Conservation (phyloP, 2,888 invertebrate genomes). For the Harpalus rufipes region DNA sequence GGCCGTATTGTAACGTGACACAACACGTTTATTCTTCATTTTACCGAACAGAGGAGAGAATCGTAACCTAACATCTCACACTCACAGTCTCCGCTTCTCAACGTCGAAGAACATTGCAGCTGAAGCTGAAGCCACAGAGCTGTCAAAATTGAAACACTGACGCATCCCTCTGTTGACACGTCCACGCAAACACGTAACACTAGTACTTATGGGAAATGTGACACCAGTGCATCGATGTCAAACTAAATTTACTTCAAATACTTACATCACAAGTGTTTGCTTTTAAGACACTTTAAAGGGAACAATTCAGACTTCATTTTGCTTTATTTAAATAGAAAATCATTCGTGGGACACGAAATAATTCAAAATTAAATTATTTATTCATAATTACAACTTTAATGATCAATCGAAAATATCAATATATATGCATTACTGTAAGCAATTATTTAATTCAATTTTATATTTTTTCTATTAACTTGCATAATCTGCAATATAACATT, state of each 20-base stretch:
- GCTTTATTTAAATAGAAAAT: no score
- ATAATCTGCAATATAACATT: no score
- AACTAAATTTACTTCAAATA: conserved; percentile 2
- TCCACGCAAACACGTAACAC: conserved; percentile 15
- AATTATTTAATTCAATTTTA: no score
- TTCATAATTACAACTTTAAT: no score
- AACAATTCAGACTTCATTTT: no score
- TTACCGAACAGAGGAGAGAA: conserved; percentile 12
- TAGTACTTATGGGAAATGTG: conserved; percentile 40
- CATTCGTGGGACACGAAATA: no score
- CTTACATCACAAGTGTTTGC: no score
- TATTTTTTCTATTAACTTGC: no score
- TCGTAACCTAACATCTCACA: conserved; percentile 13
- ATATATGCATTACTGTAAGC: no score
- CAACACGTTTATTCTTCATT: conserved; percentile 41
- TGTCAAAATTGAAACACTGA: conserved; percentile 45
- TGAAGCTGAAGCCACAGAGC: conserved; percentile 5
- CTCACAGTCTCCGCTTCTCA: not conserved
- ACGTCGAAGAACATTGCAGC: not conserved
- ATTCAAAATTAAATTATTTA: no score
- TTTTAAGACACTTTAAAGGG: no score
- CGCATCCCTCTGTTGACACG: conserved; percentile 26
- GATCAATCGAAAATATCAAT: no score
- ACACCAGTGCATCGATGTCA: not conserved
- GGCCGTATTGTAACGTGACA: conserved; percentile 24